These are phyloP conservation scores for Alcis repandata DNA, from an alignment of 2,888 invertebrate species.

Conservation along the genomic window DNA sequence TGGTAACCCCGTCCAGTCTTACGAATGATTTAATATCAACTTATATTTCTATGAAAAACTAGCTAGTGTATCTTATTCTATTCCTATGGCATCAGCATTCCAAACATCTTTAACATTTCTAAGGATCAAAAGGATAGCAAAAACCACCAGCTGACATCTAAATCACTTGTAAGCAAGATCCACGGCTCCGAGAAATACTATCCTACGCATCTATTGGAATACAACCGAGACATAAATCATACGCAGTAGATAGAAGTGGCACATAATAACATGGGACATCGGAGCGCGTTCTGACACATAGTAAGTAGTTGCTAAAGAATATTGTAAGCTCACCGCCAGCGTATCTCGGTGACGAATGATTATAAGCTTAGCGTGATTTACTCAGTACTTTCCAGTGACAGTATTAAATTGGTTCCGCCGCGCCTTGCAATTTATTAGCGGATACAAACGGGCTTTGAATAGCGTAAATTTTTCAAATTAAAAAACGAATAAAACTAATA, in stretches of 20 bases:
- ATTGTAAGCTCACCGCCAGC: slow-evolving; percentile 10
- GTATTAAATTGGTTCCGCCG: slow-evolving; percentile 28
- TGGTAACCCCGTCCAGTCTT: too few species aligned
- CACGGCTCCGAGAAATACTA: slow-evolving; percentile 10
- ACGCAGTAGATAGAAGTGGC: slow-evolving; percentile 16
- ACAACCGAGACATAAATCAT: slow-evolving; percentile 18
- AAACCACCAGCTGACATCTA: slow-evolving; percentile 19
- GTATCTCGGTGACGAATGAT: slow-evolving; percentile 18
- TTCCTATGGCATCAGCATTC: neutral
- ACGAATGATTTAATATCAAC: too few species aligned
- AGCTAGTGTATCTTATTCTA: too few species aligned
- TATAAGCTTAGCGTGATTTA: slow-evolving; percentile 26
- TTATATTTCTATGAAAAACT: too few species aligned
- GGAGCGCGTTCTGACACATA: slow-evolving; percentile 11
- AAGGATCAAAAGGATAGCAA: slow-evolving; percentile 8
- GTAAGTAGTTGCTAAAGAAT: slow-evolving; percentile 20
- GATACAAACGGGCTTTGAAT: neutral
- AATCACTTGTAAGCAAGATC: slow-evolving; percentile 20
- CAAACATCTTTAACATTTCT: slow-evolving; percentile 1
- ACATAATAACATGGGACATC: slow-evolving; percentile 26
- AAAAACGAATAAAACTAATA: neutral
- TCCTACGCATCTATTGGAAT: slow-evolving; percentile 8
- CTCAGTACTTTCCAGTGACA: slow-evolving; percentile 22
- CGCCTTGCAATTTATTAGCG: slow-evolving; percentile 13
- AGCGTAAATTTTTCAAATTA: neutral